Percentiles rank a stretch among this genome's conserved stretches.
phyloP scores from a whole-genome alignment of 1,140 invertebrate genomes.

The Leptinotarsa defecta region DNA sequence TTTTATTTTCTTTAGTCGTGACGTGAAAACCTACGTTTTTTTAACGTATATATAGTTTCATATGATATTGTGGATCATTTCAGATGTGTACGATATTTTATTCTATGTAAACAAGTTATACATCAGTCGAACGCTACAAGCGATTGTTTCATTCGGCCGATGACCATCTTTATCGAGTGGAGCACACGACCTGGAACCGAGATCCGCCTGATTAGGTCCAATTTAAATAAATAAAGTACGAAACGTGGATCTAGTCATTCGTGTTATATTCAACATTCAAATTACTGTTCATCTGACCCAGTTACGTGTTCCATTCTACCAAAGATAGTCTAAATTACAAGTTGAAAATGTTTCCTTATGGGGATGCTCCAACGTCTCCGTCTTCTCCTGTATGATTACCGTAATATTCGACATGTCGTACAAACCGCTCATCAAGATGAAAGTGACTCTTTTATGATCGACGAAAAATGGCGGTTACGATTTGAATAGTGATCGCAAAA shows the following conservation, averaged over 20 bases:
- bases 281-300: slow-evolving; percentile 2
- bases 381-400: neutral
- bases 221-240: neutral
- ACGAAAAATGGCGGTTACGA: neutral
- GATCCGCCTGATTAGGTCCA: neutral
- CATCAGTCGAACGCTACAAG: no score
- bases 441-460: neutral
- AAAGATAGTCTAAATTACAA: slow-evolving; percentile 9
- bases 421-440: slow-evolving; percentile 7
- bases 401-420: slow-evolving; percentile 3
- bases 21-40: no score
- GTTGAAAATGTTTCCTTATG: slow-evolving; percentile 2
- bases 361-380: neutral
- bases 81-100: no score
- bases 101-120: no score
- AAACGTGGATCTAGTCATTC: slow-evolving; percentile 2
- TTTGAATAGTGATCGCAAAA: neutral
- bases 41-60: no score
- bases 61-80: no score
- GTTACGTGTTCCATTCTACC: neutral
- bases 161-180: neutral
- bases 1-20: no score
- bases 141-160: no score
- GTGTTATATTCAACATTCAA: slow-evolving; percentile 1
- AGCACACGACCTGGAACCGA: neutral